These are phyloP conservation scores for Metopolophium dirhodum DNA, from an alignment of 1,140 invertebrate species.

Conservation along the genomic window DNA sequence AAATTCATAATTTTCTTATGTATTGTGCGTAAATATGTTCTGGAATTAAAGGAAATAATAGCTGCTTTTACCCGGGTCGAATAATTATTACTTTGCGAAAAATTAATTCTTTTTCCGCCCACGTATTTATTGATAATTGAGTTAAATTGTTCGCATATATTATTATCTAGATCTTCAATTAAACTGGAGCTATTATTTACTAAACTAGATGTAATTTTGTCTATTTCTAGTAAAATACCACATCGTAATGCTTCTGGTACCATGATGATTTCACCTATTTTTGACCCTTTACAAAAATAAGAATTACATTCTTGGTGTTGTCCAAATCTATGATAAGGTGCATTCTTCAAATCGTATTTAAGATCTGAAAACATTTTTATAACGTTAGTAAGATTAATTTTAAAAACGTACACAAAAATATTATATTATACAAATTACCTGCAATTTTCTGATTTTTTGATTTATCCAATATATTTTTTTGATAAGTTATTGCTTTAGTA, in stretches of 20 bases:
- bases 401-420: no score
- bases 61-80: slow-evolving; percentile 3
- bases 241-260: slow-evolving; percentile 8
- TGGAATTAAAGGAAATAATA: slow-evolving; percentile 16
- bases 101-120: slow-evolving; percentile 17
- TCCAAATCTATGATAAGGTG: not conserved
- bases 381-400: not conserved
- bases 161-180: slow-evolving; percentile 19
- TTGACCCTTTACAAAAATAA: slow-evolving; percentile 26
- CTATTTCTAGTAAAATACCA: slow-evolving; percentile 32
- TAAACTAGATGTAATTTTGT: slow-evolving; percentile 16
- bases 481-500: slow-evolving; percentile 14
- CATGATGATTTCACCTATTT: slow-evolving; percentile 19
- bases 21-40: not conserved
- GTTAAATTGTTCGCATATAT: slow-evolving; percentile 30
- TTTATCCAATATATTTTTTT: not conserved
- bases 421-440: not conserved
- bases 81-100: slow-evolving; percentile 26
- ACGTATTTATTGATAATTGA: slow-evolving; percentile 33
- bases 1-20: slow-evolving; percentile 24
- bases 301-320: slow-evolving; percentile 8
- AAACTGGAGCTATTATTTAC: slow-evolving; percentile 30
- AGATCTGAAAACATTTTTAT: not conserved
- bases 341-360: slow-evolving; percentile 7
- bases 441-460: not conserved